Evolutionary conservation across 2,888 invertebrate species (phyloP), one percentile per base, ranked within the genome.

Genomic region (Athripsodes cinereus): DNA sequence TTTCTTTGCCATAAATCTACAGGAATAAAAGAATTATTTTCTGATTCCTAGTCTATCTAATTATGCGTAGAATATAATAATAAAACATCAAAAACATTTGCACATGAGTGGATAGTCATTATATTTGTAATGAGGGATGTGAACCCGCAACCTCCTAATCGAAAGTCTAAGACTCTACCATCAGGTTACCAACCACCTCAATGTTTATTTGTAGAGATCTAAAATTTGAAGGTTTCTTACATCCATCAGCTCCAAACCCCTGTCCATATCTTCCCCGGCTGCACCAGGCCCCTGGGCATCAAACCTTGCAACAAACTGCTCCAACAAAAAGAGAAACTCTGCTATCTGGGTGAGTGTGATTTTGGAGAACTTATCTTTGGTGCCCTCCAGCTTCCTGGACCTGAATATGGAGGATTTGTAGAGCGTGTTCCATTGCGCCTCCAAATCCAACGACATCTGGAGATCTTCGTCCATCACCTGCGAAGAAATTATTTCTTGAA

Each of bases 361-460:
- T 68, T 87, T 85, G 10, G 90, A 89, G 74, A 94, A 96, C 67
- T 90, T 86, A 55, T 87, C 87, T 69, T 92, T 94, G n/a, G 92
- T 91, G 56, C 86, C 83, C 67, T 88, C 86, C 35, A 91, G 71
- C 1, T 86, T 85, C 60, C 82, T 81, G 11, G 81, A 81, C 55
- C 89, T 79, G 71, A 85, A 88, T 5, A 90, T 69, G 0, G 87
- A 84, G 0, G 85, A 83, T 54, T 85, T 78, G 67, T 85, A 86
- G 11, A 91, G 71, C 2, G 77, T 76, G 58, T 84, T 82, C 90
- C 90, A 91, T 1, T 86, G 80, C 18, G 78, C 72, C 69, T 87
- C 82, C 48, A 91, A 71, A 59, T 75, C 76, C 67, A 84, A 77
- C 0, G 86, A 79, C 61, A 82, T 71, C 22, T 71, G 67, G 54